Evolutionary conservation across 2,113 vertebrate species (phyloP).

Genomic region (Piprites chloris): DNA sequence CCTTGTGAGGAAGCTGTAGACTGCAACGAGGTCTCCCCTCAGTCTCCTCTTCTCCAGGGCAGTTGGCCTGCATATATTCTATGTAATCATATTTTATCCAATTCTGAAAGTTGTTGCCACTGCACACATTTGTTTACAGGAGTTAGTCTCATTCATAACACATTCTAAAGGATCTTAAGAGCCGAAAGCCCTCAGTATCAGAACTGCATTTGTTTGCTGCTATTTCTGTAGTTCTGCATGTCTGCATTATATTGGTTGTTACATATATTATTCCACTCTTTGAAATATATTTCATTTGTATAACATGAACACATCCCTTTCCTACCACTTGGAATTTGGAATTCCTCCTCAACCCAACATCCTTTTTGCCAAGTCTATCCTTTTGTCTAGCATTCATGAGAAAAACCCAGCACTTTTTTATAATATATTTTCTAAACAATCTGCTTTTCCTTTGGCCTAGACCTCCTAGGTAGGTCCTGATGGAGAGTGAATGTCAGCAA

Average conservation of each 20-base stretch:
- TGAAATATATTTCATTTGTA: neutral
- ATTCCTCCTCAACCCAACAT: neutral
- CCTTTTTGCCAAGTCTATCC: neutral
- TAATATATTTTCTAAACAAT: neutral
- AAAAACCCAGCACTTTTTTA: neutral
- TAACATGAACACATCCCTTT: neutral
- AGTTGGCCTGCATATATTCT: neutral
- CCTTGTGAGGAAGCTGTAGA: neutral
- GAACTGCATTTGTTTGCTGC: neutral
- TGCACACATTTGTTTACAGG: neutral
- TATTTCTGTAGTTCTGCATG: neutral
- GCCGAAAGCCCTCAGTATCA: neutral
- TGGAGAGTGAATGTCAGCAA: neutral
- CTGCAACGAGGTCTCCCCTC: neutral
- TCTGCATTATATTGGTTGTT: neutral
- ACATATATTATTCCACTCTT: neutral
- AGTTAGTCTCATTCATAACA: neutral
- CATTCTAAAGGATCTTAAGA: neutral
- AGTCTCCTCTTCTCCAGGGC: neutral
- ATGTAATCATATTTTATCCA: neutral
- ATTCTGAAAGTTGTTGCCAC: neutral
- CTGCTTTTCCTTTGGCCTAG: neutral
- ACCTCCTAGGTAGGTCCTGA: neutral
- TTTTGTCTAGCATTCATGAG: neutral
- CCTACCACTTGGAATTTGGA: neutral